phyloP scores from a whole-genome alignment of 2,888 invertebrate species.

The Leucania comma region DNA sequence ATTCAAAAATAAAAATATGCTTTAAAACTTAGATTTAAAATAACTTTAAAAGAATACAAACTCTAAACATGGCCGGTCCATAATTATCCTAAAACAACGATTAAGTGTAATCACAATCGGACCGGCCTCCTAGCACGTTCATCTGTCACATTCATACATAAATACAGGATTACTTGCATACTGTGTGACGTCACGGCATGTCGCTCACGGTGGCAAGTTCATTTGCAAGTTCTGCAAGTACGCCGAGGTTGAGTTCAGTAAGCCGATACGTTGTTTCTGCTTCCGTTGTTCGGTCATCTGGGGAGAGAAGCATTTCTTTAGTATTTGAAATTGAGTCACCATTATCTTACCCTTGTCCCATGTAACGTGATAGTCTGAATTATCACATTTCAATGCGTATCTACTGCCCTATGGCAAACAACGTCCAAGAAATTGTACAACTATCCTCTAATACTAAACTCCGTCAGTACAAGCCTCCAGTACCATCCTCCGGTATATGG shows the following conservation, averaged over 20 bases:
- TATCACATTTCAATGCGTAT: no score
- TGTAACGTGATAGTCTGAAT: no score
- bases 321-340: no score
- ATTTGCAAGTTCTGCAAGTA: constrained; percentile 91
- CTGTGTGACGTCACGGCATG: constrained; percentile 59
- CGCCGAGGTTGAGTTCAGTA: constrained; percentile 94
- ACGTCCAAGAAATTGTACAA: not conserved
- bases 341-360: no score
- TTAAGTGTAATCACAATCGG: constrained; percentile 41
- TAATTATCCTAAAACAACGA: constrained; percentile 26
- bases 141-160: constrained; percentile 48
- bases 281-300: constrained; percentile 99
- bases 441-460: not conserved
- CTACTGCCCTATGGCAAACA: no score
- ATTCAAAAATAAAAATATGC: no score
- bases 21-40: not conserved
- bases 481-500: not conserved
- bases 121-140: constrained; percentile 10
- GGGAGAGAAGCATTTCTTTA: constrained; percentile 7
- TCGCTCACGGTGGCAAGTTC: constrained; percentile 84
- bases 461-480: not conserved
- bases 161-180: constrained; percentile 37
- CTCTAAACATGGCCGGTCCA: constrained; percentile 26
- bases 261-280: constrained; percentile 97
- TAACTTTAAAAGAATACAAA: not conserved